Base-by-base conservation (phyloP, 2,113 vertebrate genomes). In the Epinephelus cyanopodus region DNA sequence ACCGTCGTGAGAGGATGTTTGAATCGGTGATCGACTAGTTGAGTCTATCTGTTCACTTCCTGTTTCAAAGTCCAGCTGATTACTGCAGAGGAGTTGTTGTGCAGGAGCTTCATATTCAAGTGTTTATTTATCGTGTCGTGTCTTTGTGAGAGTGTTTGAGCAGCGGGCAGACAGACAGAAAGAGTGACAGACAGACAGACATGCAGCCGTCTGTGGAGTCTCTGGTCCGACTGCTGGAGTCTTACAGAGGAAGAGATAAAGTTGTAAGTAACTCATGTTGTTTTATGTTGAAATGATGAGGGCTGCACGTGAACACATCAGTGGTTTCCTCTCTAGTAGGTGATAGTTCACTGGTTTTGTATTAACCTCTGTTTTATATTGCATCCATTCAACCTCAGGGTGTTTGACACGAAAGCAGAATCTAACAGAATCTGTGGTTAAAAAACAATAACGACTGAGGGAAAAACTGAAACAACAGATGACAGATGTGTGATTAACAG, bases 181-280 rank as follows among this genome's bases (percentile, higher is more conserved):
- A 19, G 11, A 56, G 21, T 12, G n/a, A 56, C 53, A n/a, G 21
- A n/a, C 33, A 37, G 18, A 15, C 70, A n/a, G 71, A 83, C 83
- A 97, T 97, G 96, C 96, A 94, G 92, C 60, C 88, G 80, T 83
- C 83, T 7, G 25, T 98, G 76, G 21, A 92, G 68, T 81, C 90
- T 6, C 80, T 97, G 25, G 94, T 96, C 3, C 86, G 92, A 1
- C 70, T 92, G 23, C 89, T 99, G 82, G 98, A 99, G 90, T 96
- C 96, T 0, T 96, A 98, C 92, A 94, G 98, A 85, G 97, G 97
- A 19, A 96, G 98, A 58, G 98, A 99, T 87, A 96, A 97, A 91
- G 92, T 96, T 92, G 97, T 98, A 92, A 97, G 97, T 95, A 23
- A 53, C 52, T 18, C n/a, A 11, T 14, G 9, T 6, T 13, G 33